A percentile compares a stretch with the other conserved stretches of the same genome.
Conservation (phyloP, 2,797 vertebrate species). For the Spondyliosoma cantharus region DNA sequence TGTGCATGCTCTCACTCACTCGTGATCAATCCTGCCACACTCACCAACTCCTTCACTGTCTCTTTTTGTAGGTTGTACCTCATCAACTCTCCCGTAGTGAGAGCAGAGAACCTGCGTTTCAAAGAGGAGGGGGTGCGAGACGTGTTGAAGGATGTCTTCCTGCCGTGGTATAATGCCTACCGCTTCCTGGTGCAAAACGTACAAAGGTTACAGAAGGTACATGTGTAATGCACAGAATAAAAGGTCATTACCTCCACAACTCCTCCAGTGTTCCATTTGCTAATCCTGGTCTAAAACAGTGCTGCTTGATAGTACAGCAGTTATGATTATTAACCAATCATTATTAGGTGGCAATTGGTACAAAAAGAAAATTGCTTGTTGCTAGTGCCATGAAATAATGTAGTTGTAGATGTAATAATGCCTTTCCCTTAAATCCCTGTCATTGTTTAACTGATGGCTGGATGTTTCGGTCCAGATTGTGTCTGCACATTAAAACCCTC, state of each 20-base stretch:
- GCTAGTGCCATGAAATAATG: slow-evolving; percentile 13
- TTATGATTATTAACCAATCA: neutral
- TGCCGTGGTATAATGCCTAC: slow-evolving; percentile 99
- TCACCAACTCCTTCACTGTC: slow-evolving; percentile 5
- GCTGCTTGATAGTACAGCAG: neutral
- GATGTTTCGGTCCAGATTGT: neutral
- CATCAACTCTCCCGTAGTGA: slow-evolving; percentile 98
- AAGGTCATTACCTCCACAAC: slow-evolving; percentile 4
- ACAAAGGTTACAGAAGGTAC: slow-evolving; percentile 92
- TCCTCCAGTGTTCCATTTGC: neutral
- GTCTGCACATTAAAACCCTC: neutral
- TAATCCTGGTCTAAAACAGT: neutral
- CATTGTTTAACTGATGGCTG: neutral
- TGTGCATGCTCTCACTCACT: neutral
- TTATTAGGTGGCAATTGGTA: neutral
- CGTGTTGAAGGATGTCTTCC: slow-evolving; percentile 95
- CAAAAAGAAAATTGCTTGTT: slow-evolving; percentile 3
- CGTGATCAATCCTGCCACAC: neutral
- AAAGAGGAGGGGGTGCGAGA: slow-evolving; percentile 98
- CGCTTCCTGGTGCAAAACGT: slow-evolving; percentile 97
- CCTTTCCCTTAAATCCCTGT: neutral
- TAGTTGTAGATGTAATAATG: slow-evolving; percentile 4
- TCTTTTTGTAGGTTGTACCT: slow-evolving; percentile 89
- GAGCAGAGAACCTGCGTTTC: slow-evolving; percentile 97
- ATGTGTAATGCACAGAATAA: slow-evolving; percentile 6